Conservation (phyloP, 2,888 invertebrate species). For the Heterodera filipjevi region DNA sequence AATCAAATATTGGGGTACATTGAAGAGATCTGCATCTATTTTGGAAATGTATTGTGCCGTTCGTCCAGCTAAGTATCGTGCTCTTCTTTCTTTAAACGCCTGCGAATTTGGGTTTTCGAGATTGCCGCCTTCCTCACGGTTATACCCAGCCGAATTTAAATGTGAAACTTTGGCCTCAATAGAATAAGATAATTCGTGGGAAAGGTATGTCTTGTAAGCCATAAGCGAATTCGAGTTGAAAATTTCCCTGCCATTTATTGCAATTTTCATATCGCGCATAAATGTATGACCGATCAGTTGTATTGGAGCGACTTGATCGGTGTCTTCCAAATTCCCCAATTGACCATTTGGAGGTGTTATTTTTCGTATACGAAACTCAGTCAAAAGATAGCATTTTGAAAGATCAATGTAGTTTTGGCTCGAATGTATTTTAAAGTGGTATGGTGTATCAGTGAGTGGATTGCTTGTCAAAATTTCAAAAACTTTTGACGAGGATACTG, state of each 20-base stretch:
- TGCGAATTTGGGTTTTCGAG: background rate
- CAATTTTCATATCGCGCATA: background rate
- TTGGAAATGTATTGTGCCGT: constrained; percentile 8
- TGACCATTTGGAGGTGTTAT: background rate
- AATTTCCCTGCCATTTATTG: constrained; percentile 2
- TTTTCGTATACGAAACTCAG: constrained; percentile 7
- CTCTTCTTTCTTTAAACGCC: background rate
- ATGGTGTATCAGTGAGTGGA: constrained; percentile 22
- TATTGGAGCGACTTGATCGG: background rate
- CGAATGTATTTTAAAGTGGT: constrained; percentile 21
- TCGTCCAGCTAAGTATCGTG: background rate
- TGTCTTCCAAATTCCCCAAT: background rate
- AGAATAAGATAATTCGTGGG: background rate
- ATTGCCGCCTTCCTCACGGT: background rate
- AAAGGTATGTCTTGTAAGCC: constrained; percentile 16
- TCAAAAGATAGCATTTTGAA: constrained; percentile 3
- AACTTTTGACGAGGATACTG: background rate
- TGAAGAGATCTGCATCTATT: constrained; percentile 12
- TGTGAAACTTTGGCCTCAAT: background rate
- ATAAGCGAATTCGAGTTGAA: constrained; percentile 6
- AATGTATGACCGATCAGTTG: constrained; percentile 18
- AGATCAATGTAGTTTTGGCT: constrained; percentile 22
- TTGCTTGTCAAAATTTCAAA: constrained; percentile 24
- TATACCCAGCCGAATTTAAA: background rate
- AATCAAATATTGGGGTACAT: constrained; percentile 12